A percentile compares a stretch with the other conserved stretches of the same genome.
Conservation (phyloP, 2,113 vertebrate species). For the Sturnira hondurensis region DNA sequence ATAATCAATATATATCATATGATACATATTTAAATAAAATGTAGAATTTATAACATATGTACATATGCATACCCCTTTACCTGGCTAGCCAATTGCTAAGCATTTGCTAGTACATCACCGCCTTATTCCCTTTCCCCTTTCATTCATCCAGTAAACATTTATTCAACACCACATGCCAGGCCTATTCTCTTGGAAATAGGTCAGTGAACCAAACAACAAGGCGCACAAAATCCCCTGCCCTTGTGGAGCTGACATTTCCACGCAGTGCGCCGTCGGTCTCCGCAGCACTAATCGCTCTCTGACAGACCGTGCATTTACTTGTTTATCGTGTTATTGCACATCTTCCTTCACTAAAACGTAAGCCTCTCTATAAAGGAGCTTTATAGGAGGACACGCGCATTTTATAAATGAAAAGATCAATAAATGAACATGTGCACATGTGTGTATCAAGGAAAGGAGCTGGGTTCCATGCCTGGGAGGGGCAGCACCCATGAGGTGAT, state of each 20-base stretch:
- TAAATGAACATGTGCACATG: neutral
- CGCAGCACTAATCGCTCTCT: neutral
- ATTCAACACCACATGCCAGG: neutral
- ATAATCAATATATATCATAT: neutral
- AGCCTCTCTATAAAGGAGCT: neutral
- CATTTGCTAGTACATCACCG: neutral
- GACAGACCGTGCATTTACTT: neutral
- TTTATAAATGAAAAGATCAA: neutral
- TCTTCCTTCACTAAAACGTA: neutral
- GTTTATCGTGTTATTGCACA: neutral
- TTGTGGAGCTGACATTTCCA: neutral
- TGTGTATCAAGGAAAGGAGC: neutral
- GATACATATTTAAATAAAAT: neutral
- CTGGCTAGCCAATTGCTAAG: neutral
- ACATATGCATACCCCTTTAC: neutral
- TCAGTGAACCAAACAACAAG: neutral
- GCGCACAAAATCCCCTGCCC: neutral
- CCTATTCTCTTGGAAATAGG: neutral
- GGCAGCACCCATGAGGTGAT: neutral
- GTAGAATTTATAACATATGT: neutral
- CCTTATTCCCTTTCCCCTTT: neutral
- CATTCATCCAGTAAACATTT: neutral
- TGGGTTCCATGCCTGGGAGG: neutral
- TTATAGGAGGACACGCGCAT: neutral
- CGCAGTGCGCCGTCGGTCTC: neutral